Evolutionary conservation across 1,140 invertebrate genomes (phyloP), one percentile per base, ranked within the genome.

Genomic region (Nautilus pompilius): DNA sequence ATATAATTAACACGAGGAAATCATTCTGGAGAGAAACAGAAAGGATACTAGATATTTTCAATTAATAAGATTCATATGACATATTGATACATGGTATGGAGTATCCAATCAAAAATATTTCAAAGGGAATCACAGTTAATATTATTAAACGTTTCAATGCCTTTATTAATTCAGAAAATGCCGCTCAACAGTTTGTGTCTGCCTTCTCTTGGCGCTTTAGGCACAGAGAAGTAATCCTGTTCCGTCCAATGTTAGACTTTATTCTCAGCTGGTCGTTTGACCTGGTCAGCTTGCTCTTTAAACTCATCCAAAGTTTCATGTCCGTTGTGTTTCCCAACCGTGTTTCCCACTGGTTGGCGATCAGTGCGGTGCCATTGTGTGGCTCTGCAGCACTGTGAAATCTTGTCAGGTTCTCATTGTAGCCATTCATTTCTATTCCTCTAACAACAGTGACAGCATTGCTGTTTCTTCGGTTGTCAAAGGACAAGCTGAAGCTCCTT

Each of bases 401-500:
- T 17, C 3, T 17, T 5, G 3, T 17, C 17, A n/a, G n/a, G n/a
- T n/a, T n/a, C n/a, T n/a, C n/a, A 32, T 5, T 28, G 34, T 41
- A 5, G 58, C 69, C 70, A 24, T 67, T 65, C 57, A 73, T 53
- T 24, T 71, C 63, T 33, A 74, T 69, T n/a, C 63, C 56, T 24
- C 68, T 65, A 53, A 68, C 60, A 30, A 67, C 59, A 13, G 51
- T 55, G 32, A 58, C 61, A 2, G 45, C 58, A 30, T 64, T 64
- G 54, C 72, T 73, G 10, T 57, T 54, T 13, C 71, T 60, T 3
- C 70, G 63, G n/a, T 69, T 63, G 49, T 77, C 77, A 1, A 75
- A 55, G 1, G 77, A 76, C 41, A 73, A 46, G 61, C 75, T 77
- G 22, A 74, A 57, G 45, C 63, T 73, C 6, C 74, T 65, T 2